Percentiles rank a stretch among this genome's conserved stretches.
phyloP scores from a whole-genome alignment of 2,888 invertebrate genomes.

The Polymixis lichenea region DNA sequence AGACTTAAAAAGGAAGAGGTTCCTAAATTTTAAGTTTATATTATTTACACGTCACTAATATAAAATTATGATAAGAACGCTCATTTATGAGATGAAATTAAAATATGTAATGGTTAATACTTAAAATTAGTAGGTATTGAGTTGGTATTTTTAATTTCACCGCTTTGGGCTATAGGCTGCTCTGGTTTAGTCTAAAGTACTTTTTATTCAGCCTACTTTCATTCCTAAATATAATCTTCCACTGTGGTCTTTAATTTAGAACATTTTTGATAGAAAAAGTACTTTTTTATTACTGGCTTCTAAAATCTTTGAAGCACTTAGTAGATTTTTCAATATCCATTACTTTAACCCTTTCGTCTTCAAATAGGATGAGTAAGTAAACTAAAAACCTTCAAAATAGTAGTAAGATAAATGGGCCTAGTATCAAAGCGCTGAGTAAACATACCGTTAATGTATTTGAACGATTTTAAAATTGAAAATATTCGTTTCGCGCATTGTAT shows the following conservation, averaged over 20 bases:
- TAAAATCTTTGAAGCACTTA: neutral
- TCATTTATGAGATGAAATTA: neutral
- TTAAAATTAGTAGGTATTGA: neutral
- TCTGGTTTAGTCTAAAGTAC: neutral
- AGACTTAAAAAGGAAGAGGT: neutral
- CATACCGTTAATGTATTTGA: neutral
- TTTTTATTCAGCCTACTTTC: constrained; percentile 3
- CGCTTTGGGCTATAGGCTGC: neutral
- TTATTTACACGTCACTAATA: neutral
- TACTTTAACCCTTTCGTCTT: neutral
- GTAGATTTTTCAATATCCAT: neutral
- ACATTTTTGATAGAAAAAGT: neutral
- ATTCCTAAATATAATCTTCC: constrained; percentile 2
- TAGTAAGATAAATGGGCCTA: neutral
- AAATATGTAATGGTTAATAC: neutral
- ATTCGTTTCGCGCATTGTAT: too few relatives aligned
- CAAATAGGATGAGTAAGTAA: neutral
- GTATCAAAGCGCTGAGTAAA: neutral
- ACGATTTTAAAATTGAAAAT: too few relatives aligned
- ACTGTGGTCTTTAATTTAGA: neutral
- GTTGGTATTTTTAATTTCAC: constrained; percentile 18
- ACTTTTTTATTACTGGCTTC: neutral
- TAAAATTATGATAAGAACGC: too few relatives aligned
- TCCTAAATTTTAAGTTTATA: too few relatives aligned
- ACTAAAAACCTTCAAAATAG: neutral